phyloP scores from a whole-genome alignment of 1,140 invertebrate genomes.

The Hylyphantes graminicola region DNA sequence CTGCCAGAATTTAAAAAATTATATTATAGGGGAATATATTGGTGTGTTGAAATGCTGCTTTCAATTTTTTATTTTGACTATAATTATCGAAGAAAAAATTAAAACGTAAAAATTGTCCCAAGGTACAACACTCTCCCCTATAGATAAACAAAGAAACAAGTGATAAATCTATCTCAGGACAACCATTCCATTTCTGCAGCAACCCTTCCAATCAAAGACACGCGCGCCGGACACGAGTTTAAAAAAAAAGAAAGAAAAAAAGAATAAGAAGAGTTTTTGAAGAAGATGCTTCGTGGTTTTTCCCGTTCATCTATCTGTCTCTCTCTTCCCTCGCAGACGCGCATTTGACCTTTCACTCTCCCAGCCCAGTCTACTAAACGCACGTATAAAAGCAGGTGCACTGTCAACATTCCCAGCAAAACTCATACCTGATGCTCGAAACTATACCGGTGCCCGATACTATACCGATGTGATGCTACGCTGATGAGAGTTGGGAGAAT shows the following conservation, averaged over 20 bases:
- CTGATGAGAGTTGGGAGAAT: neutral
- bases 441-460: too few relatives aligned
- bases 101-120: too few relatives aligned
- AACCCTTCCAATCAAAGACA: neutral
- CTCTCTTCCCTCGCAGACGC: neutral
- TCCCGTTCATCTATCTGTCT: conserved; percentile 45
- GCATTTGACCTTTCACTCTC: conserved; percentile 41
- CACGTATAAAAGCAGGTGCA: conserved; percentile 20
- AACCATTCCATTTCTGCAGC: neutral
- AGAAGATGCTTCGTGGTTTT: conserved; percentile 37
- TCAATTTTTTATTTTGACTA: too few relatives aligned
- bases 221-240: neutral
- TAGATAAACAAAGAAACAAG: neutral
- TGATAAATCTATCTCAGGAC: neutral
- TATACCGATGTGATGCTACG: neutral
- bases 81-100: too few relatives aligned
- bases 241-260: neutral
- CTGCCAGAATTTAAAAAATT: too few relatives aligned
- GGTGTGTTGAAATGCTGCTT: too few relatives aligned
- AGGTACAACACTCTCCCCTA: too few relatives aligned
- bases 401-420: too few relatives aligned
- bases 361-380: conserved; percentile 8
- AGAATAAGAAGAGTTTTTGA: neutral
- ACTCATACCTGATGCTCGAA: too few relatives aligned
- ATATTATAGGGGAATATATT: too few relatives aligned